phyloP scores from a whole-genome alignment of 2,113 vertebrate species.

The Epinephelus moara region DNA sequence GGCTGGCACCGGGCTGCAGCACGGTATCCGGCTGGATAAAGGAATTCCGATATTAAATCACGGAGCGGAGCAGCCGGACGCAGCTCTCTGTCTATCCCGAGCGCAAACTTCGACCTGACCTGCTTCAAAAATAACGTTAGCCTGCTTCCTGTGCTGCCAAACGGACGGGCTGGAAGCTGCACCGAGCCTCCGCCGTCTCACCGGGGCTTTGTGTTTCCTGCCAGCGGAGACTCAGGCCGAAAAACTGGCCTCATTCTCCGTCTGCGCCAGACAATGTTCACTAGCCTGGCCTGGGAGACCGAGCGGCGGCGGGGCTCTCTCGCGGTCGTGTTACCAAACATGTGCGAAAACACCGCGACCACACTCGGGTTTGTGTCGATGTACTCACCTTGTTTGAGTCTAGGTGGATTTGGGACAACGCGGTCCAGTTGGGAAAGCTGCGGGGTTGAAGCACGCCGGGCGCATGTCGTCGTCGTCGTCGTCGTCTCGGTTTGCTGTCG shows the following conservation, averaged over 20 bases:
- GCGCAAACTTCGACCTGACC: slow-evolving; percentile 60
- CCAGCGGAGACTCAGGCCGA: slow-evolving; percentile 64
- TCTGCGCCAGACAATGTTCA: slow-evolving; percentile 71
- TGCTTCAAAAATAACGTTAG: slow-evolving; percentile 28
- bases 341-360: slow-evolving; percentile 41
- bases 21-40: slow-evolving; percentile 49
- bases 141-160: slow-evolving; percentile 7
- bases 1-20: slow-evolving; percentile 42
- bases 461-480: slow-evolving; percentile 52
- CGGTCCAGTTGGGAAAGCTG: background rate
- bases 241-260: slow-evolving; percentile 76
- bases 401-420: background rate
- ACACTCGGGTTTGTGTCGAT: slow-evolving; percentile 38
- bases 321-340: slow-evolving; percentile 48
- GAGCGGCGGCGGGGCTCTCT: slow-evolving; percentile 44
- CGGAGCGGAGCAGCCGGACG: slow-evolving; percentile 36
- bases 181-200: slow-evolving; percentile 31
- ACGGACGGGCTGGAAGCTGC: slow-evolving; percentile 22
- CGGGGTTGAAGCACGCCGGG: slow-evolving; percentile 32
- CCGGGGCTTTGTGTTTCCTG: slow-evolving; percentile 63
- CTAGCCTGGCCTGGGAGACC: slow-evolving; percentile 70
- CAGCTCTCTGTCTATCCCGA: slow-evolving; percentile 34
- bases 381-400: slow-evolving; percentile 71
- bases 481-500: slow-evolving; percentile 63
- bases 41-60: slow-evolving; percentile 61